A percentile compares a stretch with the other conserved stretches of the same genome.
Conservation (phyloP, 1,140 invertebrate genomes). For the Drosophila chauvacae region DNA sequence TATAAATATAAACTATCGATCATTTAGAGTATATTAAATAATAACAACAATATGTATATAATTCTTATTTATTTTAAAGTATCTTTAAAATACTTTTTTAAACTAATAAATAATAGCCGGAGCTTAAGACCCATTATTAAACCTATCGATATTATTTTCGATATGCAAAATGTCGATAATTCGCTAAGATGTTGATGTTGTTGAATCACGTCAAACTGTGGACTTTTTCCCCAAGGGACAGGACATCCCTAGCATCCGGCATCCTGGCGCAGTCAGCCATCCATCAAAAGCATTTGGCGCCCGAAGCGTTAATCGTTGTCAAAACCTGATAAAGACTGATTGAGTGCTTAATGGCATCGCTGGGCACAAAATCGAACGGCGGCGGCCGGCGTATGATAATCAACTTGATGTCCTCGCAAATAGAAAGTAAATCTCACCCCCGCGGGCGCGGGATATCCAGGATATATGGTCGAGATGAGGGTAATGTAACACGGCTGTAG, state of each 20-base stretch:
- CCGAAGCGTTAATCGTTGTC: slow-evolving; percentile 80
- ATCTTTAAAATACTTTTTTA: not conserved
- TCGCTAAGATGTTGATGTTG: not conserved
- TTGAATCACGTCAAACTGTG: not conserved
- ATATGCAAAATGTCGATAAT: not conserved
- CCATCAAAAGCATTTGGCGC: slow-evolving; percentile 79
- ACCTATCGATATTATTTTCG: not conserved
- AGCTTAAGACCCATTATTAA: not conserved
- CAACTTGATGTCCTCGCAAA: slow-evolving; percentile 52
- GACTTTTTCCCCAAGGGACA: too few species aligned
- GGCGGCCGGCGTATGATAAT: slow-evolving; percentile 52
- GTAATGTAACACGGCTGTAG: slow-evolving; percentile 32
- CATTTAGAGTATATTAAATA: too few species aligned
- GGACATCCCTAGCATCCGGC: slow-evolving; percentile 11
- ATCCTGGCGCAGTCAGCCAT: slow-evolving; percentile 53
- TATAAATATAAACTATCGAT: too few species aligned
- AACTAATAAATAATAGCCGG: not conserved
- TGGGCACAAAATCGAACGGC: slow-evolving; percentile 26
- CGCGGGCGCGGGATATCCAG: not conserved
- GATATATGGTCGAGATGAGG: slow-evolving; percentile 11
- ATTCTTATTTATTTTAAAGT: not conserved
- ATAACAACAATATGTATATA: too few species aligned
- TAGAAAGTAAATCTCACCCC: slow-evolving; percentile 55
- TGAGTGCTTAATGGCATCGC: slow-evolving; percentile 80
- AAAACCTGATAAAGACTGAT: slow-evolving; percentile 83